Percentiles rank a stretch among this genome's conserved stretches.
Evolutionary conservation across 2,113 vertebrate genomes (phyloP).

Genomic region (Trachemys scripta): DNA sequence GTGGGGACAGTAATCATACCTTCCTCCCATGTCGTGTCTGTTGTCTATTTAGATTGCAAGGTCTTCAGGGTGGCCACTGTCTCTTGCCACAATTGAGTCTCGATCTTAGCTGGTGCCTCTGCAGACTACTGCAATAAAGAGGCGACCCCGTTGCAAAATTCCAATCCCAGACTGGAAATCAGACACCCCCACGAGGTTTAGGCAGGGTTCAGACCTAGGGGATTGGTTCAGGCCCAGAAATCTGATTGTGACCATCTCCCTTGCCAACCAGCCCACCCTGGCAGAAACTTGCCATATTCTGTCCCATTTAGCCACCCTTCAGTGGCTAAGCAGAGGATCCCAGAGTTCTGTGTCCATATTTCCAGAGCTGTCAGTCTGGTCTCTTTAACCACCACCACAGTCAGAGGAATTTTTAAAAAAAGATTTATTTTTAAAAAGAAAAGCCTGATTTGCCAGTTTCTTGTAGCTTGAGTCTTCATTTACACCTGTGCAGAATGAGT

Average conservation of each 20-base stretch:
- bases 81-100: not conserved
- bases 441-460: not conserved
- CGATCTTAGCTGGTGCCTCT: not conserved
- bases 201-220: not conserved
- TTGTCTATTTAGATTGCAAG: not conserved
- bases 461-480: not conserved
- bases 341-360: not conserved
- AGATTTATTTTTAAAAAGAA: not conserved
- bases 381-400: not conserved
- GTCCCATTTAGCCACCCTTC: accelerated
- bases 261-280: not conserved
- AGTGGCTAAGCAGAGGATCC: not conserved
- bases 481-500: accelerated
- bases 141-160: not conserved
- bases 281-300: not conserved
- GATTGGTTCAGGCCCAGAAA: not conserved
- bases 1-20: not conserved
- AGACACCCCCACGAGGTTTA: accelerated
- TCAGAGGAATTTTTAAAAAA: not conserved
- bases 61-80: not conserved
- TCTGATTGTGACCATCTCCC: not conserved
- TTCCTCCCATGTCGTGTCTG: not conserved
- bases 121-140: not conserved
- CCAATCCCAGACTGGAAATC: accelerated
- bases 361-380: not conserved